Evolutionary conservation across 2,888 invertebrate species (phyloP).

Genomic region (Sabatieria punctata): DNA sequence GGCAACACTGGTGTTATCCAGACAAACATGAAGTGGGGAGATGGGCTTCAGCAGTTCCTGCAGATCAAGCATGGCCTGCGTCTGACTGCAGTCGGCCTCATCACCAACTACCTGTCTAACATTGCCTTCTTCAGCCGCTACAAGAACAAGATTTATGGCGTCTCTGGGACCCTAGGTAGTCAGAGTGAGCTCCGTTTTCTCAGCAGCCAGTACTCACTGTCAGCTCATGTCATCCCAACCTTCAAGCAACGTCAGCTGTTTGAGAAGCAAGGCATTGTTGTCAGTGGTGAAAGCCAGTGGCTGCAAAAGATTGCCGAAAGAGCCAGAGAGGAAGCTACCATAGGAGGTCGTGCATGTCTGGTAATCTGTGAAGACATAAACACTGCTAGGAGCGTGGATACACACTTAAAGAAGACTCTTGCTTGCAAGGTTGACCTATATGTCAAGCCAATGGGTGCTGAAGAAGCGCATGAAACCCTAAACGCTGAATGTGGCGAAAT

Average conservation of each 20-base stretch:
- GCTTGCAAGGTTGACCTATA: no score
- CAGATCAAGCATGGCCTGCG: constrained; percentile 33
- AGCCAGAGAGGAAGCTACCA: constrained; percentile 11
- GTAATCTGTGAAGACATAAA: not conserved
- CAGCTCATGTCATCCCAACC: no score
- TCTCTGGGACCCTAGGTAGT: constrained; percentile 34
- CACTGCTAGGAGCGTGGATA: no score
- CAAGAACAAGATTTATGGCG: constrained; percentile 27
- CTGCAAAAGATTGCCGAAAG: constrained; percentile 20
- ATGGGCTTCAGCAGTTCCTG: constrained; percentile 34
- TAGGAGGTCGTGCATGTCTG: not conserved
- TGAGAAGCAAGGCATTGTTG: no score
- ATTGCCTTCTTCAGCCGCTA: constrained; percentile 26
- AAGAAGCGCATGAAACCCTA: no score
- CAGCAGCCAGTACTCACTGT: no score
- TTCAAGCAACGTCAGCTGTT: no score
- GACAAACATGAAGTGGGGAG: constrained; percentile 31
- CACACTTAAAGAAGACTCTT: no score
- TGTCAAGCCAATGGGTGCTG: no score
- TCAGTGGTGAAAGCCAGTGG: no score
- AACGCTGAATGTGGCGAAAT: constrained; percentile 15
- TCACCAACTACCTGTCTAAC: constrained; percentile 34
- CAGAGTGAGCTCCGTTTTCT: no score
- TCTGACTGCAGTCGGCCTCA: constrained; percentile 27
- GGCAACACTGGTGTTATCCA: constrained; percentile 34